These are phyloP conservation scores for Brienomyrus brachyistius DNA, from an alignment of 2,113 vertebrate genomes.

Conservation along the genomic window DNA sequence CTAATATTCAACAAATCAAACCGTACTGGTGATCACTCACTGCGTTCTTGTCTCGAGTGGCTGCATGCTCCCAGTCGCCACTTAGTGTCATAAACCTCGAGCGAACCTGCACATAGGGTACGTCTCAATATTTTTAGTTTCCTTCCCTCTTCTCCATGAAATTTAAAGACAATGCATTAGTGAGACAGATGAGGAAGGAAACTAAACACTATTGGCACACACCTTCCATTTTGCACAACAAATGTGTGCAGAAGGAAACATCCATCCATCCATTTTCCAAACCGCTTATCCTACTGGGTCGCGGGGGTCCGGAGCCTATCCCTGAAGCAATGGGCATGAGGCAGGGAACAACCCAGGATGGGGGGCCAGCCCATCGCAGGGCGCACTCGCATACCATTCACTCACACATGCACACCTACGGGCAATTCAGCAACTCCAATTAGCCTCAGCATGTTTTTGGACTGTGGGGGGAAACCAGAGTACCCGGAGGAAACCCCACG, in stretches of 20 bases:
- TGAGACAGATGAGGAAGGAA: neutral
- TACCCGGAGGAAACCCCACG: too few relatives aligned
- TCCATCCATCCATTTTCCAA: too few relatives aligned
- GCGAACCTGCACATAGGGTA: neutral
- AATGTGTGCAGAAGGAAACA: neutral
- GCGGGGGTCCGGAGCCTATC: too few relatives aligned
- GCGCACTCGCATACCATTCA: too few relatives aligned
- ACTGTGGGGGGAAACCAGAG: too few relatives aligned
- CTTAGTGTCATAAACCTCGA: neutral
- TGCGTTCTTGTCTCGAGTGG: neutral
- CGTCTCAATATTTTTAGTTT: neutral
- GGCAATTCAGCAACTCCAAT: too few relatives aligned
- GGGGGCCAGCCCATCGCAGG: too few relatives aligned
- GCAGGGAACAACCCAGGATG: too few relatives aligned
- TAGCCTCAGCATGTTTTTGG: too few relatives aligned
- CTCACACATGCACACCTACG: too few relatives aligned
- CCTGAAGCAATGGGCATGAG: too few relatives aligned
- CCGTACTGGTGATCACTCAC: neutral
- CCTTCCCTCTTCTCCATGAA: neutral
- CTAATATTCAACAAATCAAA: neutral
- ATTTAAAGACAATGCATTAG: neutral
- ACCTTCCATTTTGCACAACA: neutral
- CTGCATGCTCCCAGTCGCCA: neutral
- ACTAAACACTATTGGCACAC: neutral
- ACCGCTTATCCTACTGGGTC: too few relatives aligned